Evolutionary conservation across 2,797 vertebrate genomes (phyloP).

Genomic region (Pantherophis vulpinus): DNA sequence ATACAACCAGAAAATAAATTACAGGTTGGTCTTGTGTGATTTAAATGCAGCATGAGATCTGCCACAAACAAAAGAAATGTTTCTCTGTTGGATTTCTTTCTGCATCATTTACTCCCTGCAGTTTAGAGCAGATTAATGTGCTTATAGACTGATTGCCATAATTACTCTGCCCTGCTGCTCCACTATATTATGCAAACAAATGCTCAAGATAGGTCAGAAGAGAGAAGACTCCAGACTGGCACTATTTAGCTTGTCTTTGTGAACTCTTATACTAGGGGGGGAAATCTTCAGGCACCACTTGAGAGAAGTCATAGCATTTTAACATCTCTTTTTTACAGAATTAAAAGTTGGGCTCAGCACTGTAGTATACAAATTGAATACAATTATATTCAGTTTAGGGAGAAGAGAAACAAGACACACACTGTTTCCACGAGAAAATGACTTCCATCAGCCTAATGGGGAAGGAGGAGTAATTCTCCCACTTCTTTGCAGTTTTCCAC

Average conservation of each 20-base stretch:
- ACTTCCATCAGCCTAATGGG: not conserved
- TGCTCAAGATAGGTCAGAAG: constrained; percentile 52
- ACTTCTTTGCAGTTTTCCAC: not conserved
- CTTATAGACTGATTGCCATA: constrained; percentile 79
- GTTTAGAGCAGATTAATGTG: constrained; percentile 83
- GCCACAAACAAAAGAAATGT: constrained; percentile 67
- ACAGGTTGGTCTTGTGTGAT: constrained; percentile 51
- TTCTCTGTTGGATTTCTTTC: constrained; percentile 68
- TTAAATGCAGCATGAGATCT: constrained; percentile 58
- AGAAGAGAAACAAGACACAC: not conserved
- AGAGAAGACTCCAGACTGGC: constrained; percentile 59
- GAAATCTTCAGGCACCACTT: not conserved
- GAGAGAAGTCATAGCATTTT: not conserved
- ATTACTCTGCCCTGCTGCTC: constrained; percentile 80
- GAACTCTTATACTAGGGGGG: constrained; percentile 3
- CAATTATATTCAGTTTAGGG: not conserved
- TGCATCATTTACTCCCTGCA: constrained; percentile 81
- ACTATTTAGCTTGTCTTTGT: constrained; percentile 2
- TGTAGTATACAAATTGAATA: not conserved
- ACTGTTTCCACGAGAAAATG: not conserved
- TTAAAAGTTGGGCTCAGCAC: not conserved
- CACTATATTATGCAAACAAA: constrained; percentile 76
- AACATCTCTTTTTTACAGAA: not conserved
- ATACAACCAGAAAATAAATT: constrained; percentile 56
- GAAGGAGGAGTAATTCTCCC: not conserved